phyloP scores from a whole-genome alignment of 2,797 vertebrate species.

The Lutjanus argentimaculatus region DNA sequence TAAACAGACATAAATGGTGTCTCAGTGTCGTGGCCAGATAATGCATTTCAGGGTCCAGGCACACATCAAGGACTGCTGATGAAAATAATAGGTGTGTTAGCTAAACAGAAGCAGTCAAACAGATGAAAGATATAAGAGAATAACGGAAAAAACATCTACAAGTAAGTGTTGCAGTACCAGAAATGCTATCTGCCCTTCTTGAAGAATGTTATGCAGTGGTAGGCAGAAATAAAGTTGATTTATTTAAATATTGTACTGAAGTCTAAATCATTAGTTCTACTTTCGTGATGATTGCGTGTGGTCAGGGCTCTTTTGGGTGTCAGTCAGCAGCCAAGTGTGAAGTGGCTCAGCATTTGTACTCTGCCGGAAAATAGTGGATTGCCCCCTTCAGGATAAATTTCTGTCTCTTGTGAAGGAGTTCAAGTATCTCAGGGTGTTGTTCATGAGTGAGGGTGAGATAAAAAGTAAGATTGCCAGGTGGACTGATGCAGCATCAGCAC shows the following conservation, averaged over 20 bases:
- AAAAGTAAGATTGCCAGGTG: no score
- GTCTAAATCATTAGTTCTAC: neutral
- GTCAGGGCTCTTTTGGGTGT: no score
- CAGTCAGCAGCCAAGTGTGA: no score
- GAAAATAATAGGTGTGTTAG: slow-evolving; percentile 25
- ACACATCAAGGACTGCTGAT: slow-evolving; percentile 2
- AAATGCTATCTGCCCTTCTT: neutral
- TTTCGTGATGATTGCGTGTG: neutral
- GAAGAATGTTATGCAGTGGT: neutral
- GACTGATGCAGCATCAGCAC: no score
- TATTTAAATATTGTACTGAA: neutral
- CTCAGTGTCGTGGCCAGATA: slow-evolving; percentile 32
- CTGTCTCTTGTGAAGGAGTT: no score
- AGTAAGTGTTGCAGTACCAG: neutral
- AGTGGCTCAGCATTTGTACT: no score
- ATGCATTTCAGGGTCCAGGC: slow-evolving; percentile 37
- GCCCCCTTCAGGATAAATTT: no score
- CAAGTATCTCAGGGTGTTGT: no score
- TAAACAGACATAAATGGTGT: slow-evolving; percentile 54
- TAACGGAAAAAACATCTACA: neutral
- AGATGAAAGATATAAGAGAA: neutral
- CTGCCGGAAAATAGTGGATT: no score
- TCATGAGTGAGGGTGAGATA: no score
- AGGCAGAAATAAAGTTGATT: neutral
- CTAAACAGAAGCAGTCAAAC: neutral